Base-by-base conservation (phyloP, 2,888 invertebrate species). In the Metellina segmentata region DNA sequence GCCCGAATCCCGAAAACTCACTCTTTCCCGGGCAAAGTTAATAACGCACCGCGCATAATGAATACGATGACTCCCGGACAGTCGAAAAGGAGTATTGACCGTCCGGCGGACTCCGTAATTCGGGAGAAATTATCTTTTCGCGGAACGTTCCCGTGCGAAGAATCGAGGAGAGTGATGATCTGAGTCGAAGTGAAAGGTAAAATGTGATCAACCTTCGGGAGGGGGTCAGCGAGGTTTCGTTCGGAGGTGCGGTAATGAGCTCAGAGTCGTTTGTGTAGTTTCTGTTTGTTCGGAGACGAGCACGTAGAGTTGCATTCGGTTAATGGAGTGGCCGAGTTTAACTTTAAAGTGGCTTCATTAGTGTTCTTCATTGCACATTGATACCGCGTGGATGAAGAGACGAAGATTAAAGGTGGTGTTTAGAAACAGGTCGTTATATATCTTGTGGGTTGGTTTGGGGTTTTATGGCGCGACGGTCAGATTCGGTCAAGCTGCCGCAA, bases 11-110 rank as follows among this genome's bases (percentile, higher is more conserved):
- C 72, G 52, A 34, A 34, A 34, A 52, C 74, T 81, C 34, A 19
- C 61, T 72, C 71, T 87, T 49, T 34, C 74, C 61, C 72, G 81
- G 48, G 53, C 87, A 78, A 75, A 88, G 69, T 89, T 89, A 89
- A 89, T 89, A 82, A 89, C 82, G 82, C 70, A 70, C 81, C 19
- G 74, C 75, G 82, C 89, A 82, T 89, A 82, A 89, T 89, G 82
- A 89, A 82, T 75, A 82, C 34, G 49, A n/a, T 81, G 81, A 81
- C 71, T 81, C 51, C 69, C 78, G 74, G n/a, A 34, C 82, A 71
- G 48, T 82, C 71, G 83, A 85, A 77, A 69, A 61, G 71, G 74
- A 51, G 20, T 77, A 87, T 87, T 87, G 78, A 81, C 88, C 88
- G 74, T 81, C 51, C 16, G 34, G 78, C 74, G 52, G 61, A 72